Base-by-base conservation (phyloP, 2,797 vertebrate species). In the Peromyscus attwateri region DNA sequence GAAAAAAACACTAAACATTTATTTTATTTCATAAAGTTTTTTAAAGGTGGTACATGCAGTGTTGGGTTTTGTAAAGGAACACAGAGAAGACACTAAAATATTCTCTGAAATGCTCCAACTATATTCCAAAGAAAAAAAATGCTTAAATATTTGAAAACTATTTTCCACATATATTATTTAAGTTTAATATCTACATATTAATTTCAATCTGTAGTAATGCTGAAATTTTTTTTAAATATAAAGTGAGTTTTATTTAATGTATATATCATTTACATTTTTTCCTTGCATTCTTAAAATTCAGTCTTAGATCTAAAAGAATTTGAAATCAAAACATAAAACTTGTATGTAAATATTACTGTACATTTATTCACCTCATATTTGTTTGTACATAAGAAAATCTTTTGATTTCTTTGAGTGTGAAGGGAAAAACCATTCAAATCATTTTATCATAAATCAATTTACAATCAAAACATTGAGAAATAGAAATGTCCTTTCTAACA, bases 21-120 rank as follows among this genome's bases (percentile, higher is more conserved):
- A 29, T 80, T 80, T 60, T 46, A 9, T 52, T n/a, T 87, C 23
- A 60, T 89, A 92, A 91, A 95, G 49, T 60, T 94, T 95, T 75
- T 82, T 29, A 95, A 92, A 95, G 14, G 23, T 70, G 12, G 14
- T 55, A 76, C 10, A 79, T 6, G 8, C 11, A 89, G 1, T 21
- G 12, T 14, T 88, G n/a, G 57, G 12, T 46, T 92, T 96, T 87
- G 73, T 84, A 68, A 82, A 95, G 37, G 2, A 87, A 92, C 68
- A 0, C 7, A 75, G 89, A 85, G 27, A 75, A 3, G 40, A 76
- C 29, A 91, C 13, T 83, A 17, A 16, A 46, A 10, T 76, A 40
- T 87, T 91, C 19, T 81, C 89, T 25, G 55, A 52, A 52, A 52
- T 14, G 52, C 5, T 68, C 29, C 13, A n/a, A 62, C 7, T 62